Evolutionary conservation across 2,113 vertebrate genomes (phyloP), one percentile per base, ranked within the genome.

Genomic region (Chaetura pelagica): DNA sequence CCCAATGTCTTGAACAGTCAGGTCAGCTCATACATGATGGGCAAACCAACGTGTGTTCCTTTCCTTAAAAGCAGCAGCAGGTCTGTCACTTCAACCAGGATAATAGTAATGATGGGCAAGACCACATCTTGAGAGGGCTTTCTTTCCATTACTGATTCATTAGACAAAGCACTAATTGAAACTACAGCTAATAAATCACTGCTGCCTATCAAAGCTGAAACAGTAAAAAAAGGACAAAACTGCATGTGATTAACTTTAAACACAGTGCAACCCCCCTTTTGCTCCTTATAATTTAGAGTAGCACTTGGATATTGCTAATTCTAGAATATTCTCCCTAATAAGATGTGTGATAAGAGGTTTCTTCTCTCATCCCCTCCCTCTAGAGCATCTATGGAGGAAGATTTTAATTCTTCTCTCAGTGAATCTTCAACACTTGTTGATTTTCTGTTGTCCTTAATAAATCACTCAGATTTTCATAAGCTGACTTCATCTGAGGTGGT

Each of bases 151-250:
- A 84, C 35, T 55, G 55, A 82, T 87, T 92, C 57, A 83, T 79
- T 92, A 90, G 86, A 64, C 52, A 93, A 96, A 84, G n/a, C 40
- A 76, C 38, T 93, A 94, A 90, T 58, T 91, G 88, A 96, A 95
- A 91, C 48, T 77, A 61, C 63, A 59, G 38, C 58, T 84, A 76
- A 69, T 84, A 91, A 95, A 94, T 89, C 82, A 66, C 57, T 72
- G 42, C 57, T 91, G 82, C 51, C 81, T 80, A 66, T 71, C 76
- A 96, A 76, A 94, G 48, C 55, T 81, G 69, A 40, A 92, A 78
- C 18, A 92, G 46, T 35, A 94, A 62, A 42, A 83, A 83, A 79
- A 79, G 5, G 13, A 68, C 62, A 68, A 44, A 51, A 1, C 66
- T 73, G 30, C 38, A 46, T 75, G 68, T 44, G 30, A 48, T 66